Base-by-base conservation (phyloP, 2,888 invertebrate species). In the Smittia sp. region DNA sequence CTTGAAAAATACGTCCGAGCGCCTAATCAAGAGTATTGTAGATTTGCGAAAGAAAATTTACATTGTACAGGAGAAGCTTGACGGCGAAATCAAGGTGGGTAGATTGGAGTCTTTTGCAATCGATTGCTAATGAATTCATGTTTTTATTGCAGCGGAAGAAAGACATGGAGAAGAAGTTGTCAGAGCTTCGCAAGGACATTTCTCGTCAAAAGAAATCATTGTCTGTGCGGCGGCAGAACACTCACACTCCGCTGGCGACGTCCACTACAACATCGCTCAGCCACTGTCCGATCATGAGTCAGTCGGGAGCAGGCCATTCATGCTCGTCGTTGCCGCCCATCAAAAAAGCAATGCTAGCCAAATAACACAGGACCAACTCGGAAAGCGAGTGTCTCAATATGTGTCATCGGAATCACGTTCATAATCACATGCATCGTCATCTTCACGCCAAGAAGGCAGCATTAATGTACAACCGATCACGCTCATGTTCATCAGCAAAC, bases 21-120 rank as follows among this genome's bases (percentile, higher is more conserved):
- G 74, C 4, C 46, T 75, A 32, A 75, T 75, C 25, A 75, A 75
- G 69, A 63, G 68, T 39, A 75, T 75, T 39, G 66, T 74, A 18
- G 75, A 75, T 54, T 75, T 75, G 52, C 74, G 75, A 20, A 74
- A 74, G 46, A 74, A 74, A 73, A 75, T 74, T 65, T 74, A 75
- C 63, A 69, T 73, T 73, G 73, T 74, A 22, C 73, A 75, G 69
- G 74, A 75, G 62, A 75, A 75, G 68, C 68, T 75, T 22, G 75
- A 75, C 15, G 68, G 72, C 25, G 75, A 75, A 75, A 65, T 73
- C 24, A 74, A 75, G 68, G 75, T 75, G 66, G 32, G 13, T 0
- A n/a, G n/a, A n/a, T n/a, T n/a, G n/a, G n/a, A 32, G 32, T 32
- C 32, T 32, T 32, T 1, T 38, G 24, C 13, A 11, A 13, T 13